phyloP scores from a whole-genome alignment of 2,797 vertebrate species.

The Acanthurus leucopareius region DNA sequence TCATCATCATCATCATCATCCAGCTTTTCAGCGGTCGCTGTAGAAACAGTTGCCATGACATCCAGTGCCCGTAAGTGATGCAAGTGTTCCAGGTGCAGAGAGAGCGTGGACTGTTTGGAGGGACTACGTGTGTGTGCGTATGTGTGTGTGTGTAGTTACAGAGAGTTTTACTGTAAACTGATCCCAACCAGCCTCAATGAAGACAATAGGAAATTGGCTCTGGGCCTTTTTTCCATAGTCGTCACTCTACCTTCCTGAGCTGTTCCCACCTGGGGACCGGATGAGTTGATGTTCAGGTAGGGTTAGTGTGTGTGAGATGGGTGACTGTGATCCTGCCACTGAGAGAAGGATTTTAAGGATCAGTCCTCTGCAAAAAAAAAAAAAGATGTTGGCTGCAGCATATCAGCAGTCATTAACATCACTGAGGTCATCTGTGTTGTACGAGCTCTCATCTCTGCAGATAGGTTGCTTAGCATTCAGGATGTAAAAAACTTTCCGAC shows the following conservation, averaged over 20 bases:
- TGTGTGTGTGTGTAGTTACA: constrained; percentile 41
- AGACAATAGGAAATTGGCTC: constrained; percentile 60
- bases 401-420: constrained; percentile 29
- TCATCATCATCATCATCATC: constrained; percentile 62
- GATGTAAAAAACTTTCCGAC: constrained; percentile 49
- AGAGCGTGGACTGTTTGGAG: constrained; percentile 50
- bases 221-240: constrained; percentile 47
- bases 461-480: constrained; percentile 51
- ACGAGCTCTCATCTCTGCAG: constrained; percentile 20
- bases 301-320: constrained; percentile 6
- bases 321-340: constrained; percentile 5
- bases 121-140: constrained; percentile 10
- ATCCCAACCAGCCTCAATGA: constrained; percentile 43
- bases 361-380: background rate
- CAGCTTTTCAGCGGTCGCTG: constrained; percentile 75
- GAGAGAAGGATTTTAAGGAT: background rate
- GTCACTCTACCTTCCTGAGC: constrained; percentile 24
- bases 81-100: constrained; percentile 82
- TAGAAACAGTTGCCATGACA: constrained; percentile 83
- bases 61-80: constrained; percentile 79
- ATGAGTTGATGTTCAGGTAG: constrained; percentile 30
- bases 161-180: constrained; percentile 62
- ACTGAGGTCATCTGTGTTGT: constrained; percentile 12
- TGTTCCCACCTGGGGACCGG: constrained; percentile 24
- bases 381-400: constrained; percentile 9